Base-by-base conservation (phyloP, 2,888 invertebrate species). In the Argyresthia goedartella region DNA sequence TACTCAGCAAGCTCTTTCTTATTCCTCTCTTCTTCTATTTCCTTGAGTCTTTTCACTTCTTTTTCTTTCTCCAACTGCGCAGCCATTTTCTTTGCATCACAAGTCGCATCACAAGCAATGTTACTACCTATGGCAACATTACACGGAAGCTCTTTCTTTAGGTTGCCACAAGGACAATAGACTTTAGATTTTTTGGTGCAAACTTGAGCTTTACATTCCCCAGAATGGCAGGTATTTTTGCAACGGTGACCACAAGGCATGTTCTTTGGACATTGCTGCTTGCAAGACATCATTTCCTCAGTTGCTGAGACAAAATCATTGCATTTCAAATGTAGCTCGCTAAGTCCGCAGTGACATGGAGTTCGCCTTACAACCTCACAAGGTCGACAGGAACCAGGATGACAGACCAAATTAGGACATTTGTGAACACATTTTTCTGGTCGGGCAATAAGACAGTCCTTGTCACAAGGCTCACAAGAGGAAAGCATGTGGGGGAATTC, bases 191-290 rank as follows among this genome's bases (percentile, higher is more conserved):
- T 95, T 66, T 94, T 94, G 53, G 89, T 90, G 68, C 97, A 97
- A 0, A 79, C 70, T 55, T 92, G 91, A 6, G 88, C 77, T 1
- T 89, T 88, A 66, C 96, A 96, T 0, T 72, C 63, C 0, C 93
- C 94, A 0, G 91, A 79, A 67, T 96, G 96, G 61, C 96, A 96
- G 44, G 87, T 84, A 8, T 90, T 81, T 39, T 88, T 81, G 69
- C 95, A 96, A 8, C 94, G 91, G 76, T 98, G 97, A 0, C 95
- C 94, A 76, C 97, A 98, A 8, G 89, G 73, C 69, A 94, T 90
- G 91, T 95, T 92, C 81, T 92, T 94, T 0, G 95, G 93, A 67
- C 97, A 98, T 57, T 93, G 94, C 70, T 95, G 94, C 42, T 93
- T 93, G 70, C 97, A 98, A 53, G 89, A 89, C 25, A 88, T 66